These are phyloP conservation scores for Coptodon rendalli DNA, from an alignment of 2,113 vertebrate genomes.

Conservation along the genomic window DNA sequence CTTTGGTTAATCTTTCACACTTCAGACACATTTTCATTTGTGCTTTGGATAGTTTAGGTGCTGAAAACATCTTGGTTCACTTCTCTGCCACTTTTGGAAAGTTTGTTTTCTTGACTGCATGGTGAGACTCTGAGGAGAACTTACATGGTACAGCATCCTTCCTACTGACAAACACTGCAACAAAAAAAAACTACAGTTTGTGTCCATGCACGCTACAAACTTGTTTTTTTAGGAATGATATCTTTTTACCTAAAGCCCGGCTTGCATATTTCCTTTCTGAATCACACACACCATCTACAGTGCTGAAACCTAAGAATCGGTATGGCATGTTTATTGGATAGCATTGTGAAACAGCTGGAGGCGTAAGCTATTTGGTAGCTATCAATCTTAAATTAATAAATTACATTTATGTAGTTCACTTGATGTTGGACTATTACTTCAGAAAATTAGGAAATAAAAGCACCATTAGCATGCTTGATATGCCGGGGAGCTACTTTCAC, in stretches of 20 bases:
- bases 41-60: background rate
- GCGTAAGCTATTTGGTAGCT: background rate
- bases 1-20: background rate
- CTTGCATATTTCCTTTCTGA: fast-evolving
- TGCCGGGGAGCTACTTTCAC: background rate
- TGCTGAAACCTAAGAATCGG: background rate
- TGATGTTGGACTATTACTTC: background rate
- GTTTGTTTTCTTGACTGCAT: background rate
- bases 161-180: background rate
- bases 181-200: background rate
- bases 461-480: background rate
- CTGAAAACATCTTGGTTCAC: background rate
- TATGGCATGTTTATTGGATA: background rate
- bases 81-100: background rate
- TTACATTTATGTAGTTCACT: background rate
- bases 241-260: fast-evolving
- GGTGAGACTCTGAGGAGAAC: background rate
- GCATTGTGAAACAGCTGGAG: background rate
- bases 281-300: background rate
- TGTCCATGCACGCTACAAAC: background rate
- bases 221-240: background rate
- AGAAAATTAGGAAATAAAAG: background rate
- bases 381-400: background rate
- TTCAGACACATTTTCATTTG: background rate
- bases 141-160: background rate